Evolutionary conservation across 2,113 vertebrate genomes (phyloP).

Genomic region (Apaloderma vittatum): DNA sequence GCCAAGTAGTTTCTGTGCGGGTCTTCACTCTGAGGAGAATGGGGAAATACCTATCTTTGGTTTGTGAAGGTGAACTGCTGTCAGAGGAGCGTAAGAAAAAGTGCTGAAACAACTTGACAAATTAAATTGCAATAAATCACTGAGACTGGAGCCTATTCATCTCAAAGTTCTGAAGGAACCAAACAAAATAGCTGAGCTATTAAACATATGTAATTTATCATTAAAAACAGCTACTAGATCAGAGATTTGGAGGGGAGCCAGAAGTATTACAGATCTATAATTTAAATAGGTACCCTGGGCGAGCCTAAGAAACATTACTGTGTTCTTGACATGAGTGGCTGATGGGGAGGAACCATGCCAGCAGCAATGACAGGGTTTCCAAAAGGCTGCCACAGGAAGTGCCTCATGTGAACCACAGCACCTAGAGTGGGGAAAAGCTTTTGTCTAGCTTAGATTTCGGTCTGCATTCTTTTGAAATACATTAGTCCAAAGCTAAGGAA

Average conservation of each 20-base stretch:
- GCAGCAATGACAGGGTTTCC: not conserved
- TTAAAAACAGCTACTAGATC: slow-evolving; percentile 71
- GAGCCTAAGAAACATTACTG: not conserved
- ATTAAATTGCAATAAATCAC: slow-evolving; percentile 83
- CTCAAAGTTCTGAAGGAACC: slow-evolving; percentile 77
- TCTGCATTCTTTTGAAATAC: not conserved
- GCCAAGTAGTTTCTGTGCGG: slow-evolving; percentile 26
- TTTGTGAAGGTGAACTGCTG: slow-evolving; percentile 73
- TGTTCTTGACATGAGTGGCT: not conserved
- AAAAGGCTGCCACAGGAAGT: not conserved
- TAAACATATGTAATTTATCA: slow-evolving; percentile 78
- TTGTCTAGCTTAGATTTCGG: not conserved
- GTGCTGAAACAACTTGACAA: slow-evolving; percentile 75
- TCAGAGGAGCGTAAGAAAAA: slow-evolving; percentile 54
- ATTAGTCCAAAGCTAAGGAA: not conserved
- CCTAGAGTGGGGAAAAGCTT: accelerated
- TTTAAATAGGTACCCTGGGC: slow-evolving; percentile 44
- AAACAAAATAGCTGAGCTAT: slow-evolving; percentile 79
- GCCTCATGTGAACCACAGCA: not conserved
- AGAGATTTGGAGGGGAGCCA: slow-evolving; percentile 66
- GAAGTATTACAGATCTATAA: slow-evolving; percentile 53
- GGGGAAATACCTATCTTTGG: slow-evolving; percentile 65
- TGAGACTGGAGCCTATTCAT: slow-evolving; percentile 76
- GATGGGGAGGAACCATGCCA: not conserved
- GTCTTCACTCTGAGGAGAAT: slow-evolving; percentile 9